Evolutionary conservation across 2,797 vertebrate genomes (phyloP), one percentile per base, ranked within the genome.

Genomic region (Caiman crocodilus): DNA sequence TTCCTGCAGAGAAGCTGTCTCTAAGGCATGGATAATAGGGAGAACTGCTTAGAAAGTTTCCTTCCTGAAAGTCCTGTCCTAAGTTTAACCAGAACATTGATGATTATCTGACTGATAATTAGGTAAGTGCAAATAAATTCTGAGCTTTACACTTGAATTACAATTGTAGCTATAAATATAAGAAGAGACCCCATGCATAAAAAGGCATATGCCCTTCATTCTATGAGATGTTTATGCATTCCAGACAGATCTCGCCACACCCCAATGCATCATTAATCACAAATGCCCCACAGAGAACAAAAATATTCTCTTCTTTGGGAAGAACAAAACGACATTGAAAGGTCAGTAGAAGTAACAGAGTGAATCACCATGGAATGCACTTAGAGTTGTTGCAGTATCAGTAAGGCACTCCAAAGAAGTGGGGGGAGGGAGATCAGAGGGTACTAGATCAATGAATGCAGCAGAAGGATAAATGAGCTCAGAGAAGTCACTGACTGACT

Each of bases 311-410:
- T 4, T 92, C 32, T 87, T 77, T 20, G 42, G n/a, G 73, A 95
- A 59, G 28, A 71, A 0, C 13, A 60, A 76, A 95, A 84, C 80
- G 65, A 75, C 55, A 20, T 32, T n/a, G 15, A 81, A 76, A 90
- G 87, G 71, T 92, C 71, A 83, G 60, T 2, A 58, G 78, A 74
- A 92, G 64, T 15, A 94, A 50, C n/a, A 86, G 74, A 65, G 82
- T n/a, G 78, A 94, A 94, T 92, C 76, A 30, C 20, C 93, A 88
- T 0, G 87, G 82, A 76, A 92, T 58, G 50, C 30, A 76, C 76
- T 75, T 79, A 61, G 32, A 67, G 6, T 65, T 64, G 61, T 74
- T 63, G 79, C 26, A 83, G 74, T 26, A 90, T 32, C 83, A 92
- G 25, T 77, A 76, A 71, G 61, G 59, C 10, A 35, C 61, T 76